Conservation (phyloP, 2,797 vertebrate species). For the Miichthys miiuy region DNA sequence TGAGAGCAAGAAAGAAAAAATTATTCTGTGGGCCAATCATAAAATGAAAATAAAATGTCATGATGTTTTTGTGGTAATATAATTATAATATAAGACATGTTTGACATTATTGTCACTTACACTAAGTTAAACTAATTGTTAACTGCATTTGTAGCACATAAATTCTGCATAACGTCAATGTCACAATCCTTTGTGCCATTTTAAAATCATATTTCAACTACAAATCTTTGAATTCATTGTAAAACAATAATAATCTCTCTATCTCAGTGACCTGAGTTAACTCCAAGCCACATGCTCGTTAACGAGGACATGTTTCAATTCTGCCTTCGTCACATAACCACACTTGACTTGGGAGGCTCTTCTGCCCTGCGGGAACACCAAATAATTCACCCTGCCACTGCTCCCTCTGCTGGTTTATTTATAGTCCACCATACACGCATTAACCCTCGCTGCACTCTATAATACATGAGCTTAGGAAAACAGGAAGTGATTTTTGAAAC, state of each 20-base stretch:
- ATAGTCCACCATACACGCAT: conserved; percentile 60
- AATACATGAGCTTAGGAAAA: conserved; percentile 69
- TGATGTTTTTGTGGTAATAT: background rate
- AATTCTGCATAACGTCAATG: background rate
- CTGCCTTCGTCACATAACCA: conserved; percentile 53
- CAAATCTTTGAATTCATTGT: conserved; percentile 3
- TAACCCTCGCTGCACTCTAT: conserved; percentile 63
- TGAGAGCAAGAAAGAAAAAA: conserved; percentile 4
- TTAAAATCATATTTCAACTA: background rate
- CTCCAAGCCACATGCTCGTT: conserved; percentile 17
- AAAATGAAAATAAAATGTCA: background rate
- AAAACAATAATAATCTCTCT: conserved; percentile 3
- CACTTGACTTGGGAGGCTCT: conserved; percentile 51
- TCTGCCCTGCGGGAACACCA: conserved; percentile 62
- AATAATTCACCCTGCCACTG: conserved; percentile 75
- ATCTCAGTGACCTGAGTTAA: conserved; percentile 38
- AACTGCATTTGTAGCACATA: background rate
- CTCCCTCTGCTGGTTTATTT: conserved; percentile 80
- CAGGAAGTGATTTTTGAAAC: conserved; percentile 71
- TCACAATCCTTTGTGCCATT: background rate
- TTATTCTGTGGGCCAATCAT: background rate
- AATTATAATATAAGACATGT: background rate
- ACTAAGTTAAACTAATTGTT: background rate
- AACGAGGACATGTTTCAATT: conserved; percentile 39
- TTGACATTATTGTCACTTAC: conserved; percentile 1